Percentiles rank a stretch among this genome's conserved stretches.
Evolutionary conservation across 2,797 vertebrate species (phyloP).

Genomic region (Numenius phaeopus): DNA sequence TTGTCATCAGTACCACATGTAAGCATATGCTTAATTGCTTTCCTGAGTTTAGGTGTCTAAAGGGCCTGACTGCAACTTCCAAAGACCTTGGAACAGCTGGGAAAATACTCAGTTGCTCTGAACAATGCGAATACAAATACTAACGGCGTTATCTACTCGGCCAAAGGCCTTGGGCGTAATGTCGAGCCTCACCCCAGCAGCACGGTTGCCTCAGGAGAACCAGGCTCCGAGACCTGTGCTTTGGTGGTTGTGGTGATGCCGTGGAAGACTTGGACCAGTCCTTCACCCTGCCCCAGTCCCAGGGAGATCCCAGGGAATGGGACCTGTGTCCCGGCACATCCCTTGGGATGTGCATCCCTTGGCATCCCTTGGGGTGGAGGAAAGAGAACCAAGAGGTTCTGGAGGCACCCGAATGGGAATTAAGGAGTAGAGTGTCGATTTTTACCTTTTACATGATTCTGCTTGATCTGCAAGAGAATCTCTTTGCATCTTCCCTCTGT

Average conservation of each 20-base stretch:
- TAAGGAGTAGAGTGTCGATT: accelerated
- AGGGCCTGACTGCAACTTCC: background rate
- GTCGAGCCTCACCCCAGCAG: background rate
- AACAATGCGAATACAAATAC: background rate
- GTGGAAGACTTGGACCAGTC: background rate
- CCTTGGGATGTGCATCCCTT: too few species aligned
- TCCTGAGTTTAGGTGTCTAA: background rate
- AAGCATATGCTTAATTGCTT: background rate
- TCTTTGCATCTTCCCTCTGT: background rate
- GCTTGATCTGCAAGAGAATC: background rate
- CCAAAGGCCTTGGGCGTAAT: background rate
- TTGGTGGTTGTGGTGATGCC: background rate
- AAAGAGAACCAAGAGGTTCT: background rate
- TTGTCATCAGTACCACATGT: background rate
- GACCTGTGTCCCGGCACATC: background rate
- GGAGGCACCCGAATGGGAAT: background rate
- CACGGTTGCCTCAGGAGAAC: background rate
- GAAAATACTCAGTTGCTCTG: background rate
- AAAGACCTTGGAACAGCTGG: background rate
- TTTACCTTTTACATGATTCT: background rate
- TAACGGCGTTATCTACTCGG: accelerated
- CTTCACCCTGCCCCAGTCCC: background rate
- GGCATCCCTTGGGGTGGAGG: background rate
- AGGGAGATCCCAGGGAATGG: background rate
- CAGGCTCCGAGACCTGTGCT: background rate